phyloP scores from a whole-genome alignment of 2,113 vertebrate species.

The Morone chrysops region DNA sequence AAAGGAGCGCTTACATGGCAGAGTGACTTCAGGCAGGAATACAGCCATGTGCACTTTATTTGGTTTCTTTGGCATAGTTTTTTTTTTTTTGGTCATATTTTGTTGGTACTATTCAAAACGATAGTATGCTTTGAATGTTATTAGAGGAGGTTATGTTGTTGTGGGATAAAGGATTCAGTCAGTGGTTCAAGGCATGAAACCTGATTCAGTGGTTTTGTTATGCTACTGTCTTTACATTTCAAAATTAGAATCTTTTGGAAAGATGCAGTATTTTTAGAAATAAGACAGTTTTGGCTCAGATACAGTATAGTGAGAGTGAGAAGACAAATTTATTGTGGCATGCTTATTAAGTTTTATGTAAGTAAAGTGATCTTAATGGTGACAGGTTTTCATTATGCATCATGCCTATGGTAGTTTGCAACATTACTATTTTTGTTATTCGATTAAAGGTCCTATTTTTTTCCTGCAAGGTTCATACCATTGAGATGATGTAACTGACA shows the following conservation, averaged over 20 bases:
- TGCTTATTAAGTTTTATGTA: not conserved
- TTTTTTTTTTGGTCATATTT: not conserved
- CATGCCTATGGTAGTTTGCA: not conserved
- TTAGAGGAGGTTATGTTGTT: slow-evolving; percentile 26
- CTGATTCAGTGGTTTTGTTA: slow-evolving; percentile 11
- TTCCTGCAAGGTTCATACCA: not conserved
- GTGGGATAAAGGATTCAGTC: slow-evolving; percentile 19
- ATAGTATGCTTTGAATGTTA: slow-evolving; percentile 9
- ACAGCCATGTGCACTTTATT: slow-evolving; percentile 32
- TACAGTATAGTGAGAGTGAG: slow-evolving; percentile 1
- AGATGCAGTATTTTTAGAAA: not conserved
- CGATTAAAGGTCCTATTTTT: not conserved
- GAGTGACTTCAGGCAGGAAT: slow-evolving; percentile 45
- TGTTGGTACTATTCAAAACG: slow-evolving; percentile 1
- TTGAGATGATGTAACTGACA: slow-evolving; percentile 5
- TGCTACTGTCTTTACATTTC: slow-evolving; percentile 9
- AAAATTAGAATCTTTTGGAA: not conserved
- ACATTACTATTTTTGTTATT: not conserved
- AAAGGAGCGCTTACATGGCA: slow-evolving; percentile 40
- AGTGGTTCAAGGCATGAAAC: slow-evolving; percentile 20
- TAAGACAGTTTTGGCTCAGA: not conserved
- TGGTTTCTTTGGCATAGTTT: slow-evolving; percentile 27
- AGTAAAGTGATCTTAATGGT: not conserved
- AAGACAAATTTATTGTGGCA: not conserved
- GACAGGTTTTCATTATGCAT: slow-evolving; percentile 4